Conservation (phyloP, 2,888 invertebrate genomes). For the Ischnura elegans region DNA sequence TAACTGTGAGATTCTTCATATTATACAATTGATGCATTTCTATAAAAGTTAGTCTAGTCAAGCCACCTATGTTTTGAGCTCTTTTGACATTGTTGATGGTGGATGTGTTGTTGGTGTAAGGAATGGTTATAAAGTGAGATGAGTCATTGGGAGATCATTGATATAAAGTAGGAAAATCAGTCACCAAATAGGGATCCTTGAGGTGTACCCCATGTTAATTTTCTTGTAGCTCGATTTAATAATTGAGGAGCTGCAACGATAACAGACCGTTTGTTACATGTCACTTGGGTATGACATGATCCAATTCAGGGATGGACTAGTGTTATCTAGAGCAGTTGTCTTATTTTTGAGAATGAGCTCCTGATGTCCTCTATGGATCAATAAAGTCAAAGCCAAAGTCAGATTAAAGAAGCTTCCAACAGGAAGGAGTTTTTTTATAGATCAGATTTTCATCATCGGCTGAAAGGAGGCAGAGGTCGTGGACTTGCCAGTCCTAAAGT, state of each 20-base stretch:
- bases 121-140: too few relatives aligned
- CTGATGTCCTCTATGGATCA: not conserved
- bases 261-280: not conserved
- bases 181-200: not conserved
- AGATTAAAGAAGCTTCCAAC: not conserved
- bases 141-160: too few relatives aligned
- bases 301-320: not conserved
- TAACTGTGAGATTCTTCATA: too few relatives aligned
- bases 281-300: not conserved
- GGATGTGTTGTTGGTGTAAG: too few relatives aligned
- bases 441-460: too few relatives aligned
- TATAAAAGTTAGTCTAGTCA: too few relatives aligned
- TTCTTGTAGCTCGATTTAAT: not conserved
- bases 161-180: too few relatives aligned
- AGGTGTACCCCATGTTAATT: not conserved
- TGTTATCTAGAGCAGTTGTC: not conserved
- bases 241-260: not conserved
- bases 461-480: not conserved
- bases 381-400: not conserved
- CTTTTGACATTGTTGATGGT: too few relatives aligned
- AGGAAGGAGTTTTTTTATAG: too few relatives aligned
- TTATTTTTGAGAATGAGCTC: not conserved
- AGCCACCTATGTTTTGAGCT: too few relatives aligned
- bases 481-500: not conserved
- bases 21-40: too few relatives aligned